A percentile compares a stretch with the other conserved stretches of the same genome.
Conservation (phyloP, 2,797 vertebrate species). For the Phrynocephalus guinanensis region DNA sequence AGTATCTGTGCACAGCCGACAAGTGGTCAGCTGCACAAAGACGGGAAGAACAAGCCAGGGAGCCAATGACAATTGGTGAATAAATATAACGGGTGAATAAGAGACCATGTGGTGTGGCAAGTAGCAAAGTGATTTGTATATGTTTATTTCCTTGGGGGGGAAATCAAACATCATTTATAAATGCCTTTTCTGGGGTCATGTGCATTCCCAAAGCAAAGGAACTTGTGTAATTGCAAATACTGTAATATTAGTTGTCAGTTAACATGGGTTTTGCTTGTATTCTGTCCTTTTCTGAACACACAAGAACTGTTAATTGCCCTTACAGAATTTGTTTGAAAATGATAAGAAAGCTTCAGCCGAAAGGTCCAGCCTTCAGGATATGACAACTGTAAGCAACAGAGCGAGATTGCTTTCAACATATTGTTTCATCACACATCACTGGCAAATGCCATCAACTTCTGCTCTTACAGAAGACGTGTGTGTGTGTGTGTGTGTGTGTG, state of each 20-base stretch:
- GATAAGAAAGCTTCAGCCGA: neutral
- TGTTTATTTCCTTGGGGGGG: neutral
- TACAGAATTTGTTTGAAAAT: neutral
- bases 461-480: neutral
- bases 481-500: too few species aligned
- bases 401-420: neutral
- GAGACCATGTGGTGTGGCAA: neutral
- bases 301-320: neutral
- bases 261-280: neutral
- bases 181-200: neutral
- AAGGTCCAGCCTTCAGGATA: neutral
- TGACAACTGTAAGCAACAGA: neutral
- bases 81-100: neutral
- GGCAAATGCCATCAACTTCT: neutral
- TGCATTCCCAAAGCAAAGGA: constrained; percentile 13
- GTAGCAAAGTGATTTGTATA: neutral
- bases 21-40: too few species aligned
- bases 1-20: too few species aligned
- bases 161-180: neutral
- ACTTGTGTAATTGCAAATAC: neutral
- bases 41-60: too few species aligned
- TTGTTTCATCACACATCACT: neutral
- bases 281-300: neutral
- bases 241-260: constrained; percentile 1
- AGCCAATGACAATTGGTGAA: too few species aligned